Evolutionary conservation across 2,113 vertebrate species (phyloP), one percentile per base, ranked within the genome.

Genomic region (Xiphias gladius): DNA sequence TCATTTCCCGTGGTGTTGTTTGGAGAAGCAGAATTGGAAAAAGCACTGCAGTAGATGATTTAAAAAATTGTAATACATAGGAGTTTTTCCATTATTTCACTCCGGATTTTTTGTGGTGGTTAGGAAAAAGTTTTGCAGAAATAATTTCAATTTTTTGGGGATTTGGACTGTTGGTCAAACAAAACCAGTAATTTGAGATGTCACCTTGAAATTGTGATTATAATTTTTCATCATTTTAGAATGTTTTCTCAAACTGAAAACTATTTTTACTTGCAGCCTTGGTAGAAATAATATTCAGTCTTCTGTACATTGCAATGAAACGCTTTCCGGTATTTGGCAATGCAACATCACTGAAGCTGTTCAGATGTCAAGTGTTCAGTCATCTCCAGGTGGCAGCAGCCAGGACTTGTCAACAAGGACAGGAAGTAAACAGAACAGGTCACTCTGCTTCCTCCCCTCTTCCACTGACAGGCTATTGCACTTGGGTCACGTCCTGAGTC

Each of bases 341-440:
- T 32, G 11, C 13, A 46, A 0, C 17, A 4, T 57, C 61, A 3
- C 28, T 46, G 17, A 75, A 4, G 0, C 28, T 8, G 0, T 32
- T 57, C 26, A 16, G 48, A 24, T 46, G 20, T 54, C 71, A 59
- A 2, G 28, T 26, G 57, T 41, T 78, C 20, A 17, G 20, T 70
- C 9, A 20, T 12, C 1, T 54, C 57, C n/a, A 1, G 22, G 28
- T 7, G 0, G n/a, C 64, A 26, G 35, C 46, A 1, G 48, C 24
- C 39, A 26, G 24, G 35, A 9, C 50, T 73, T 13, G 39, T 68
- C 71, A 26, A 43, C 69, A n/a, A 39, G 20, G 46, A 30, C 69
- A 80, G 86, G 83, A 91, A 82, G 70, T 82, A 43, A 82, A 73
- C 73, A 55, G 57, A 69, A n/a, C 65, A 3, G 62, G 64, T 81